Conservation (phyloP, 2,797 vertebrate genomes). For the Chaunax sp. region DNA sequence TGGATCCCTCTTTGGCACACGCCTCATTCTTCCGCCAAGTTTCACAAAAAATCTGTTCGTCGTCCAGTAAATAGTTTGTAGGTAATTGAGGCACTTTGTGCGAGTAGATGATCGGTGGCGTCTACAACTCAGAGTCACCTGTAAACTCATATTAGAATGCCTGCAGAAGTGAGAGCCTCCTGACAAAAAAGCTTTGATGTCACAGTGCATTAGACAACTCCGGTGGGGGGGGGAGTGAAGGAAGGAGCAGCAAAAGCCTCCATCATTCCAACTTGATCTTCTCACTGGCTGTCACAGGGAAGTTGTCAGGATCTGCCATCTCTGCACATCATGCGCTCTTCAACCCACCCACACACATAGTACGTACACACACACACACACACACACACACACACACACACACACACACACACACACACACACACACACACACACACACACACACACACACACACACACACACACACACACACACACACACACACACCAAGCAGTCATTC, state of each 20-base stretch:
- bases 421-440: conserved; percentile 6
- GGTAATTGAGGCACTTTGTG: neutral
- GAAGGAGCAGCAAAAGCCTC: conserved; percentile 56
- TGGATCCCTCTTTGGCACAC: too few relatives aligned
- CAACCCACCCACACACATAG: conserved; percentile 7
- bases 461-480: neutral
- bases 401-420: too few relatives aligned
- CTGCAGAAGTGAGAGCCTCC: conserved; percentile 25
- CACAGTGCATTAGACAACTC: conserved; percentile 35
- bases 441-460: conserved; percentile 1
- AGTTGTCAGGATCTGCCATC: conserved; percentile 53
- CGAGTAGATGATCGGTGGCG: neutral
- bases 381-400: too few relatives aligned
- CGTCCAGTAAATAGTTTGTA: too few relatives aligned
- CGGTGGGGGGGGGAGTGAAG: conserved; percentile 59
- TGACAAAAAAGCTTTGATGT: conserved; percentile 15
- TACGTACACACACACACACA: neutral
- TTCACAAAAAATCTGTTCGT: too few relatives aligned
- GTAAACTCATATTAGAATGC: neutral
- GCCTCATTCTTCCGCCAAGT: too few relatives aligned
- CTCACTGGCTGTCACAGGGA: conserved; percentile 45
- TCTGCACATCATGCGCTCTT: conserved; percentile 35
- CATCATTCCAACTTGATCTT: conserved; percentile 67
- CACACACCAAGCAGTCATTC: conserved; percentile 12
- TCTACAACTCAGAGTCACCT: conserved; percentile 4